Evolutionary conservation across 2,797 vertebrate genomes (phyloP), one percentile per base, ranked within the genome.

Genomic region (Bryconaethiops microstoma): DNA sequence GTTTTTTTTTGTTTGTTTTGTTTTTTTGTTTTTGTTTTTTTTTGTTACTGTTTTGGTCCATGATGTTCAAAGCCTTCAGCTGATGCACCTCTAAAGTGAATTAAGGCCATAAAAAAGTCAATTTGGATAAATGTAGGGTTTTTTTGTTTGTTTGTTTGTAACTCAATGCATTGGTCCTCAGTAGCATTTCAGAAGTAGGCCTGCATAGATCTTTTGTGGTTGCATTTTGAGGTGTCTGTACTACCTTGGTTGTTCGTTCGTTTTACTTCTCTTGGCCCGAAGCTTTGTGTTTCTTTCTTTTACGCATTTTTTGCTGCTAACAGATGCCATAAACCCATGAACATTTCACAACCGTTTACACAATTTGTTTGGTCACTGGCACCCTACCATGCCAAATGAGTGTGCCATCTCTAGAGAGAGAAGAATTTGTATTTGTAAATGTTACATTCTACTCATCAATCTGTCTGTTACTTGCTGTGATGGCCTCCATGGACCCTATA

Each of bases 221-320:
- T 63, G 83, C 55, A 71, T 74, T 65, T 35, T 69, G 14, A 87
- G 76, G 42, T 76, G 72, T 85, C 82, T 21, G 73, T 35, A 35
- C 35, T 35, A 4, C 35, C 12, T 76, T 71, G 7, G 60, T 60
- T 55, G 42, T 81, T 83, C 65, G 70, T 55, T 29, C 76, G 75
- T 74, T 90, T 87, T 86, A 80, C 91, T 89, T 89, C 85, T 86
- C 86, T 87, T 76, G 78, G 86, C 83, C 88, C 82, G 80, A 85
- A 88, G 86, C 87, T 78, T 6, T 45, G 39, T 10, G 87, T 91
- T 90, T 69, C 29, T 82, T 74, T 88, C 89, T 88, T 89, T 60
- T 90, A 87, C 87, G 87, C 88, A 84, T 91, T 88, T n/a, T 88
- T 88, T 92, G 90, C 91, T 92, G 92, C 91, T 92, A 91, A 85